phyloP scores from a whole-genome alignment of 2,113 vertebrate genomes.

The Tenrec ecaudatus region DNA sequence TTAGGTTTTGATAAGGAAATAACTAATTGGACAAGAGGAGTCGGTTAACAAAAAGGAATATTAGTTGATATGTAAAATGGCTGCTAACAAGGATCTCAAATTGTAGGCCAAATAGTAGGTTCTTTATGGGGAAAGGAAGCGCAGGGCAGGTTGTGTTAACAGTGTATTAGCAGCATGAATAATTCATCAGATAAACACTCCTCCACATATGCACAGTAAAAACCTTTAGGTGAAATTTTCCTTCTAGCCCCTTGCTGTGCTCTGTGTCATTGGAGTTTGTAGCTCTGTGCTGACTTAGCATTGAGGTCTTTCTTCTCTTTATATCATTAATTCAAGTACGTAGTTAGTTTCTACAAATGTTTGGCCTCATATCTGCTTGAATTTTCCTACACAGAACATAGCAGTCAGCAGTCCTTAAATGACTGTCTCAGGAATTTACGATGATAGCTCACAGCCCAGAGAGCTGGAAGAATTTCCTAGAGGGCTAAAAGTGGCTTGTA shows the following conservation, averaged over 20 bases:
- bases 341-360: conserved; percentile 55
- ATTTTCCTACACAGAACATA: conserved; percentile 55
- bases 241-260: not conserved
- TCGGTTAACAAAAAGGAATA: no score
- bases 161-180: not conserved
- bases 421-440: not conserved
- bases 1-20: not conserved
- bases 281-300: conserved; percentile 34
- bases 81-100: not conserved
- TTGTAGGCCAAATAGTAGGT: not conserved
- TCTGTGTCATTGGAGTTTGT: not conserved
- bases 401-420: conserved; percentile 31
- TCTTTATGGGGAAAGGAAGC: not conserved
- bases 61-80: not conserved
- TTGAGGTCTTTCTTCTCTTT: conserved; percentile 5
- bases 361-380: conserved; percentile 54
- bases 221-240: not conserved
- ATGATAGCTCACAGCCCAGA: conserved; percentile 23
- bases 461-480: conserved; percentile 55
- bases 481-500: conserved; percentile 13
- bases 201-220: not conserved
- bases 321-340: conserved; percentile 59
- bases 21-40: not conserved
- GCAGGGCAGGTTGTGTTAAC: not conserved
- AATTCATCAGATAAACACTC: not conserved